Conservation (phyloP, 2,797 vertebrate genomes). For the Artibeus lituratus region DNA sequence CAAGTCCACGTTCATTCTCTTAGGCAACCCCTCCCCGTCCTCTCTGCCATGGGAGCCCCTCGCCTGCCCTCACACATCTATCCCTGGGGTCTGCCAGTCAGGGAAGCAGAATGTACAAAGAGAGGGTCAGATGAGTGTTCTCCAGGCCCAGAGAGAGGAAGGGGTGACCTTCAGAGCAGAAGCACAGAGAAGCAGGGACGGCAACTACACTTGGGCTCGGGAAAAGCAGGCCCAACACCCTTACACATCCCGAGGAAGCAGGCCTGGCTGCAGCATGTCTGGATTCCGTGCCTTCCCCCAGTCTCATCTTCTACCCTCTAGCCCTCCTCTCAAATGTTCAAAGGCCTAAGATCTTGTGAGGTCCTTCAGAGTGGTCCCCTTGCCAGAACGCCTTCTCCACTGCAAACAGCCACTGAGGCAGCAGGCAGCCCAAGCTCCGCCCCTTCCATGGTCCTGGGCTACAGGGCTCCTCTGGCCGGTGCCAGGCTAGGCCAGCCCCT, state of each 20-base stretch:
- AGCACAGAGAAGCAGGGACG: background rate
- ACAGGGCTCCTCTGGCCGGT: background rate
- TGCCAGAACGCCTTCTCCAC: background rate
- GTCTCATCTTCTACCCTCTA: background rate
- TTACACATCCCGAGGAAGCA: background rate
- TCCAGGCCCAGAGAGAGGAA: background rate
- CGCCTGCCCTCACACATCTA: background rate
- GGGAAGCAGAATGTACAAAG: background rate
- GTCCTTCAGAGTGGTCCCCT: background rate
- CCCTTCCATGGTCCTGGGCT: background rate
- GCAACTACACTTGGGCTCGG: too few relatives aligned
- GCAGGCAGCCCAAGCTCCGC: background rate
- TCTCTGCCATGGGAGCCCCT: background rate
- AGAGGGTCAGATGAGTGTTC: background rate
- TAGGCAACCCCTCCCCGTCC: background rate
- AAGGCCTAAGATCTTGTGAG: background rate
- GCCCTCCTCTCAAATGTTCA: background rate
- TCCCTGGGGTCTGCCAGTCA: background rate
- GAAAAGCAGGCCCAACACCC: background rate
- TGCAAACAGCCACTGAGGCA: background rate
- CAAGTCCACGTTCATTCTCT: background rate
- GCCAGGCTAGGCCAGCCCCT: background rate
- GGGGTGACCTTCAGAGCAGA: background rate
- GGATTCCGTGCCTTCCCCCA: background rate
- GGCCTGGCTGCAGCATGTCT: background rate